Percentiles rank a stretch among this genome's conserved stretches.
Conservation (phyloP, 1,140 invertebrate genomes). For the Danaus plexippus region DNA sequence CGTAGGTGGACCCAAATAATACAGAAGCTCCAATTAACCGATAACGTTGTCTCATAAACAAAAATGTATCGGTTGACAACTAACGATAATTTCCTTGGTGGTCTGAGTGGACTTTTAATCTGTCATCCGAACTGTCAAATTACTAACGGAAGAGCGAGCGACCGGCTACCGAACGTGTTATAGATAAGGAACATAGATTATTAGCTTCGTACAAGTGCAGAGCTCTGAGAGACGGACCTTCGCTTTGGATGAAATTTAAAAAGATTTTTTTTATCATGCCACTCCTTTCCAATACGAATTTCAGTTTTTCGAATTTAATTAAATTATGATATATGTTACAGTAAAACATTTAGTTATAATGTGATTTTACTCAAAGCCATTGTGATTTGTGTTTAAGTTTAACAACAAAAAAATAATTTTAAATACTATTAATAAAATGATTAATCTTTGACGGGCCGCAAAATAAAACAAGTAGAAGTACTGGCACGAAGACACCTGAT, state of each 20-base stretch:
- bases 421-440: no score
- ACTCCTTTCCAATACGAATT: no score
- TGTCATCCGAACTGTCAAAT: slow-evolving; percentile 70
- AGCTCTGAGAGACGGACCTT: no score
- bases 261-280: no score
- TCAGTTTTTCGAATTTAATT: no score
- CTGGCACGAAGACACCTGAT: slow-evolving; percentile 44
- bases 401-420: neutral
- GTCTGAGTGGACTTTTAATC: slow-evolving; percentile 58
- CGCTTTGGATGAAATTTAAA: no score
- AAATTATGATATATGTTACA: no score
- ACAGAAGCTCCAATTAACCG: slow-evolving; percentile 57
- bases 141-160: slow-evolving; percentile 66
- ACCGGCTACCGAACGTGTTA: slow-evolving; percentile 67
- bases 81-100: slow-evolving; percentile 58
- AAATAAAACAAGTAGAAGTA: slow-evolving; percentile 61
- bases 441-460: slow-evolving; percentile 47
- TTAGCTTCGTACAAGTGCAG: no score
- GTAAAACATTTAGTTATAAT: neutral
- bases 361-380: slow-evolving; percentile 1
- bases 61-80: slow-evolving; percentile 51
- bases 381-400: neutral
- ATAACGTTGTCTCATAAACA: slow-evolving; percentile 55
- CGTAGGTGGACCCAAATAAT: slow-evolving; percentile 22
- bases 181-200: slow-evolving; percentile 50